Base-by-base conservation (phyloP, 2,797 vertebrate species). In the Threskiornis aethiopicus region DNA sequence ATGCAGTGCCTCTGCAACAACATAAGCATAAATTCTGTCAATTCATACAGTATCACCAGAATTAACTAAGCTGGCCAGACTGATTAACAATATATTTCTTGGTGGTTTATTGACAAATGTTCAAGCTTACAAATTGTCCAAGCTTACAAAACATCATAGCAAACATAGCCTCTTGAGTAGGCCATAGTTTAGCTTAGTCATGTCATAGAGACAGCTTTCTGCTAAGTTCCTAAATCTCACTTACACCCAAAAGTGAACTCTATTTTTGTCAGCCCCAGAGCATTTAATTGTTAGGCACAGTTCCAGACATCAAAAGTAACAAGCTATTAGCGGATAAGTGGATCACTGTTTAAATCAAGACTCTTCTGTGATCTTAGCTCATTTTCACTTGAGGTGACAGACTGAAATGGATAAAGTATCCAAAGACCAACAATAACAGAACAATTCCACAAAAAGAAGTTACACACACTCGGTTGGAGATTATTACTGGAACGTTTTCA, bases 401-500 rank as follows among this genome's bases (percentile, higher is more conserved):
- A n/a, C 12, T 31, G 29, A 81, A 73, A n/a, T 3, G 3, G 35
- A 8, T 47, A 59, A 31, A 16, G 42, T 24, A 46, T 83, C 35
- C 21, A 2, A 75, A 76, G 42, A 66, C 3, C 0, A 0, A 55
- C 35, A 46, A 5, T 20, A 81, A 35, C 22, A 79, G 28, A 78
- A 35, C 37, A 61, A 51, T 20, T 67, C 33, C 55, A 64, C 37
- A 49, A 41, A 54, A 29, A 69, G 18, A 47, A 49, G 41, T 26
- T 22, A 18, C 0, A 39, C 16, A 35, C 18, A 44, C 28, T 37
- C 0, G 2, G 28, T 51, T 29, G 51, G 28, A 70, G 6, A 70
- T 55, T 35, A 87, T 75, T 29, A 67, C 33, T 16, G 16, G 21
- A 83, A 62, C 13, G 4, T 61, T 78, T 82, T 67, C 29, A 55